Conservation (phyloP, 1,140 invertebrate species). For the Bombus polaris region DNA sequence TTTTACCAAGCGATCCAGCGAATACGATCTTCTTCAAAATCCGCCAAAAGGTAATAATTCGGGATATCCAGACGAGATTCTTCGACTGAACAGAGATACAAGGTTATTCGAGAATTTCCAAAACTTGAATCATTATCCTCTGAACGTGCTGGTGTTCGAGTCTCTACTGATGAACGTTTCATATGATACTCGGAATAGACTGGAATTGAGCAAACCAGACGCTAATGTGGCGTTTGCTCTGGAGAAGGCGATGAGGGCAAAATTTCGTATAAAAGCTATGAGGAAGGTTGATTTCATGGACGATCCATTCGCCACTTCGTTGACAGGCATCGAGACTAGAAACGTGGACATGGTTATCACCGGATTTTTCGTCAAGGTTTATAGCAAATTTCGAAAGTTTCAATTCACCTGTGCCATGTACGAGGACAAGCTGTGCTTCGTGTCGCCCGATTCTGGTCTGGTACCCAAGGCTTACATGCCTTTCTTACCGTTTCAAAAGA, state of each 20-base stretch:
- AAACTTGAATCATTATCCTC: constrained; percentile 66
- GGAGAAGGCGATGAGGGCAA: constrained; percentile 55
- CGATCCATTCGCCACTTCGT: constrained; percentile 61
- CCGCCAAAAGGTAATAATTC: too few relatives aligned
- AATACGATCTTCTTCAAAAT: neutral
- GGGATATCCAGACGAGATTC: too few relatives aligned
- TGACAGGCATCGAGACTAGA: constrained; percentile 50
- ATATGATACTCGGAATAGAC: neutral
- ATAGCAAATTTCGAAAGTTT: constrained; percentile 37
- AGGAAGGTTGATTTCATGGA: neutral
- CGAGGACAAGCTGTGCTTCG: constrained; percentile 68
- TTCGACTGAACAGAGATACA: neutral
- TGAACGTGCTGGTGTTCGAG: constrained; percentile 63
- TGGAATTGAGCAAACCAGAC: constrained; percentile 50
- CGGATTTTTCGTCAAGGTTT: constrained; percentile 64
- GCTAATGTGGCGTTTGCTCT: constrained; percentile 47
- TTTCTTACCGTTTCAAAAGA: constrained; percentile 59
- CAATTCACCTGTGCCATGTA: constrained; percentile 59
- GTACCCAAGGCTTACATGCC: constrained; percentile 71
- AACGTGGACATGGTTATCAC: constrained; percentile 65
- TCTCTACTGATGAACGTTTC: constrained; percentile 61
- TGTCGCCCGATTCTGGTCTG: constrained; percentile 57
- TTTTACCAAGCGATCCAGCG: too few relatives aligned
- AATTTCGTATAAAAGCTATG: constrained; percentile 50
- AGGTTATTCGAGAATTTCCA: constrained; percentile 64